Evolutionary conservation across 2,113 vertebrate genomes (phyloP), one percentile per base, ranked within the genome.

Genomic region (Silurus asotus): DNA sequence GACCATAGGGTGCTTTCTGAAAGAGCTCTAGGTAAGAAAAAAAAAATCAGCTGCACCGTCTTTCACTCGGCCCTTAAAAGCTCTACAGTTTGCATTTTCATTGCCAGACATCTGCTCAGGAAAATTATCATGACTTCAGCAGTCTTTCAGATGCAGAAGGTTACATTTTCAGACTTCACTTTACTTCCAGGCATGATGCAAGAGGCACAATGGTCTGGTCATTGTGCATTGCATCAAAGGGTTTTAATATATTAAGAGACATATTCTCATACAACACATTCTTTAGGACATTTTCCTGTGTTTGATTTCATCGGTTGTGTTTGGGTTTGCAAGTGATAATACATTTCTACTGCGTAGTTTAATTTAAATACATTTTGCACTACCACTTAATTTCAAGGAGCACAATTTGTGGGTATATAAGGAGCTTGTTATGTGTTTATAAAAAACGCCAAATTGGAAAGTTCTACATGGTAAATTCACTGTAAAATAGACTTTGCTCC

Each of bases 101-200:
- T 67, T 81, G 69, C 82, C 61, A 81, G 49, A 85, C 82, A 81
- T 84, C 82, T 89, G 88, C 83, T 86, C 45, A 62, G 65, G 77
- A 28, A 86, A 58, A 81, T 58, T 86, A 72, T 64, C 49, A 74
- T 48, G 45, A 58, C 55, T 72, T 53, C 19, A 79, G 84, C 69
- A 64, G 58, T 67, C 62, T 77, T 59, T 70, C 74, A 89, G 23
- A 56, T 48, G 14, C 64, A 84, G 23, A 23, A 80, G 7, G 49
- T 78, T 82, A 81, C 45, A 61, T 20, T 61, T 61, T 80, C 77
- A 80, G 77, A 19, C 28, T 48, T 80, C 37, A 49, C 23, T 55
- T 2, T 23, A 23, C 28, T 45, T 59, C 56, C 15, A 59, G 25
- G 55, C 5, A 79, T 20, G 8, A 79, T 4, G 0, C 4, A 10